Conservation (phyloP, 2,797 vertebrate species). For the Phalloptychus januarius region DNA sequence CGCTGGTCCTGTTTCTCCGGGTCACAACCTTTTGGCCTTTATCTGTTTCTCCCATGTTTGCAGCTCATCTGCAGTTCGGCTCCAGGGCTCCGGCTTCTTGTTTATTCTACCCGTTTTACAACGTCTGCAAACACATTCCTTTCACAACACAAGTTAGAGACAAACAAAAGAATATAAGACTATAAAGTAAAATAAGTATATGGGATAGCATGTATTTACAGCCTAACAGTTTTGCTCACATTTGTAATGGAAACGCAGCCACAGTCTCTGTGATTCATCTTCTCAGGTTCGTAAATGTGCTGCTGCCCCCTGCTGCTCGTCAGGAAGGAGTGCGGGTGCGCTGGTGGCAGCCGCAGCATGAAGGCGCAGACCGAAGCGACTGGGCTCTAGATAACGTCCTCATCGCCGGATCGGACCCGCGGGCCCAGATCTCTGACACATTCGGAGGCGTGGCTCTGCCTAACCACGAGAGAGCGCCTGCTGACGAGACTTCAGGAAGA, state of each 20-base stretch:
- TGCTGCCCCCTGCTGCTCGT: slow-evolving; percentile 91
- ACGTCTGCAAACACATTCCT: no score
- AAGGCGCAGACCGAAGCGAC: slow-evolving; percentile 92
- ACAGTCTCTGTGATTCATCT: slow-evolving; percentile 4
- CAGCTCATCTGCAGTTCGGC: no score
- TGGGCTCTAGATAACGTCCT: slow-evolving; percentile 98
- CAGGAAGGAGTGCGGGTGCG: slow-evolving; percentile 91
- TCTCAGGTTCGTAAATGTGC: slow-evolving; percentile 94
- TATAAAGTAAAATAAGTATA: no score
- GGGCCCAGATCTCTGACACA: slow-evolving; percentile 93
- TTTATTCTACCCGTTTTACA: no score
- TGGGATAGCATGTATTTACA: no score
- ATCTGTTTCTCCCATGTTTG: no score
- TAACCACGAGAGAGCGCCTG: slow-evolving; percentile 90
- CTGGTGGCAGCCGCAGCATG: slow-evolving; percentile 98
- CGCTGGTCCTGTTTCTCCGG: no score
- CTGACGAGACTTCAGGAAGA: slow-evolving; percentile 85
- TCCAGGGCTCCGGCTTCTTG: no score
- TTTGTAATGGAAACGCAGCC: background rate
- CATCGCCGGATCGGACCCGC: slow-evolving; percentile 91
- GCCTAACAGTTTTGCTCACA: no score
- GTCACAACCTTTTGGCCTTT: no score
- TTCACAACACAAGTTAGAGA: no score
- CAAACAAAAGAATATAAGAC: no score
- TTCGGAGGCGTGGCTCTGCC: slow-evolving; percentile 92